These are phyloP conservation scores for Lasioglossum zephyrum DNA, from an alignment of 2,888 invertebrate species.

Conservation along the genomic window DNA sequence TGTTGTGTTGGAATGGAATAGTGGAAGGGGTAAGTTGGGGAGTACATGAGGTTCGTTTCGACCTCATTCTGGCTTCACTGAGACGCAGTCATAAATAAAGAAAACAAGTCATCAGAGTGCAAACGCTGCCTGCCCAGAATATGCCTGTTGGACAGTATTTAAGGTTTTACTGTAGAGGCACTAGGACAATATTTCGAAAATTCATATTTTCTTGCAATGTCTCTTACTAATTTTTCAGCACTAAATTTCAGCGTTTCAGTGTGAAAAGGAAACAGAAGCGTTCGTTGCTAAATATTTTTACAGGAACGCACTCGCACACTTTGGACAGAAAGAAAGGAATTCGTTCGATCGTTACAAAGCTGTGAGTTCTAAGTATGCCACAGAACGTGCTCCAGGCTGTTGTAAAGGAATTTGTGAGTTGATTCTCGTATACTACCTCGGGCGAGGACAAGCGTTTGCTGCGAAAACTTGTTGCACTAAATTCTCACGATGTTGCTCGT, in stretches of 20 bases:
- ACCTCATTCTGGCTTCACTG: no score
- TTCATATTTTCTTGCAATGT: no score
- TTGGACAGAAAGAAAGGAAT: neutral
- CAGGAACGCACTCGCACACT: neutral
- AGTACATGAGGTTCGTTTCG: no score
- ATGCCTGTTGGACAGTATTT: no score
- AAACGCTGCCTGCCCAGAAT: no score
- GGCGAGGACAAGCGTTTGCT: neutral
- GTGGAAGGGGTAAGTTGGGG: no score
- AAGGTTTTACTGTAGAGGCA: no score
- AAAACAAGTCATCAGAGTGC: no score
- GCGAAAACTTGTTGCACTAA: constrained; percentile 3
- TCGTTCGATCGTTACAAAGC: neutral
- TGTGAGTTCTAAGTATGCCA: neutral
- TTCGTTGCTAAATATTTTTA: neutral
- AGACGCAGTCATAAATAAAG: no score
- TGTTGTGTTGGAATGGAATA: no score
- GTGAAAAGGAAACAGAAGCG: neutral
- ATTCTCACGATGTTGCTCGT: neutral
- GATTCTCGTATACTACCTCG: neutral
- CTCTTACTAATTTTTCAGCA: no score
- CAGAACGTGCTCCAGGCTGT: neutral
- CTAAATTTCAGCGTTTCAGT: neutral
- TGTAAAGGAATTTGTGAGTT: constrained; percentile 5
- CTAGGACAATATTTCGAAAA: no score